Evolutionary conservation across 2,113 vertebrate genomes (phyloP).

Genomic region (Alligator mississippiensis): DNA sequence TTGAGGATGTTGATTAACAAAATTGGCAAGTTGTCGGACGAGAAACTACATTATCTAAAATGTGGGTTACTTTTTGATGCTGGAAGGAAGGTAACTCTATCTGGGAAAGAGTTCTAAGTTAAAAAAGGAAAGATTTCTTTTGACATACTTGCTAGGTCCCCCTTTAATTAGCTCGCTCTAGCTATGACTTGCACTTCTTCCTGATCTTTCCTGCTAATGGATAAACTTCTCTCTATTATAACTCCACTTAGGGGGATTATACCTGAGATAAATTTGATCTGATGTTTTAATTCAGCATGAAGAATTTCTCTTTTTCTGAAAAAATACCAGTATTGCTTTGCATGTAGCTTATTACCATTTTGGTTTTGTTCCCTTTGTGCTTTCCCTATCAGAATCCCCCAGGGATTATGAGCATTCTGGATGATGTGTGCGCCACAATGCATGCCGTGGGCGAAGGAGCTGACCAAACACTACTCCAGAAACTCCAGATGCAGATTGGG

Average conservation of each 20-base stretch:
- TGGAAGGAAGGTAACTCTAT: not conserved
- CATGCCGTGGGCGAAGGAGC: slow-evolving; percentile 96
- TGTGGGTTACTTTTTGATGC: not conserved
- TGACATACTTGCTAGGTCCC: not conserved
- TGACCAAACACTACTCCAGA: slow-evolving; percentile 97
- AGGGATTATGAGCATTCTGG: slow-evolving; percentile 96
- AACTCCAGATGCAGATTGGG: slow-evolving; percentile 94
- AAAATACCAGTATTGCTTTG: not conserved
- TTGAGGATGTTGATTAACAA: not conserved
- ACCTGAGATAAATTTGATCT: not conserved
- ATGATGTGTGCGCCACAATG: slow-evolving; percentile 98
- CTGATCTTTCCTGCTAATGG: not conserved
- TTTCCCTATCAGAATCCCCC: slow-evolving; percentile 88
- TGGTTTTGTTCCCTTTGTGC: not conserved
- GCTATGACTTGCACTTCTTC: not conserved
- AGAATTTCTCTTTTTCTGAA: not conserved
- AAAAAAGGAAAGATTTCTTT: not conserved
- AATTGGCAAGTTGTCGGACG: not conserved
- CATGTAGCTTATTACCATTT: not conserved
- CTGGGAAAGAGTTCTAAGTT: not conserved
- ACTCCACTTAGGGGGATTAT: not conserved
- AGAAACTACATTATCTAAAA: not conserved
- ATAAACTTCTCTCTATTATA: not conserved
- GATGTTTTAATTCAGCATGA: not conserved
- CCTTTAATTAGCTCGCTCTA: not conserved